Base-by-base conservation (phyloP, 2,888 invertebrate species). In the Loripinus fragilis region DNA sequence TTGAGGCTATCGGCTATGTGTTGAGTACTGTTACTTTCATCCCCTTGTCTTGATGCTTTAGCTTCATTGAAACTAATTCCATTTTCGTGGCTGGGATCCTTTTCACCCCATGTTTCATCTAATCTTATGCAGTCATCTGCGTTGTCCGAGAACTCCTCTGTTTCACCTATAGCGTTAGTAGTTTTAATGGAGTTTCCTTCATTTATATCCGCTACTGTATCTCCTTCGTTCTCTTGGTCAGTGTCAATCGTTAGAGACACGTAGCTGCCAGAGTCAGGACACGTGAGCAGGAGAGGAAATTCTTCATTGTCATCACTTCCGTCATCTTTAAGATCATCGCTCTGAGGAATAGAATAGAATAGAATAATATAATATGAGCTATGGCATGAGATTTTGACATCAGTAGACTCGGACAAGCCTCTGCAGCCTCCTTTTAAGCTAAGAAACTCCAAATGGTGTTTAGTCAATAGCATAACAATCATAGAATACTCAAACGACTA, bases 291-390 rank as follows among this genome's bases (percentile, higher is more conserved):
- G 52, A 84, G 65, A 69, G 81, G 76, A 74, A 80, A 75, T 48
- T 84, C 84, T 42, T 84, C 81, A 60, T 79, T 73, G 12, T 76
- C 81, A 7, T 84, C 81, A 66, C 76, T 76, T 74, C 77, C 80
- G 70, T 64, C 67, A 52, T 72, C 25, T 65, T 42, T 35, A 67
- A 48, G 60, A 70, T 70, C 70, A 33, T 28, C 20, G 17, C 3
- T 60, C 60, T 60, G 60, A 7, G 5, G n/a, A n/a, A n/a, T n/a
- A n/a, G n/a, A n/a, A n/a, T n/a, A n/a, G n/a, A n/a, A n/a, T n/a
- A n/a, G n/a, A n/a, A n/a, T n/a, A n/a, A n/a, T n/a, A n/a, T n/a
- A n/a, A n/a, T n/a, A n/a, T n/a, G n/a, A n/a, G n/a, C n/a, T n/a
- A n/a, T n/a, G n/a, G n/a, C n/a, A n/a, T n/a, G n/a, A n/a, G n/a